Percentiles rank a stretch among this genome's conserved stretches.
Evolutionary conservation across 2,797 vertebrate genomes (phyloP).

Genomic region (Xyrichtys novacula): DNA sequence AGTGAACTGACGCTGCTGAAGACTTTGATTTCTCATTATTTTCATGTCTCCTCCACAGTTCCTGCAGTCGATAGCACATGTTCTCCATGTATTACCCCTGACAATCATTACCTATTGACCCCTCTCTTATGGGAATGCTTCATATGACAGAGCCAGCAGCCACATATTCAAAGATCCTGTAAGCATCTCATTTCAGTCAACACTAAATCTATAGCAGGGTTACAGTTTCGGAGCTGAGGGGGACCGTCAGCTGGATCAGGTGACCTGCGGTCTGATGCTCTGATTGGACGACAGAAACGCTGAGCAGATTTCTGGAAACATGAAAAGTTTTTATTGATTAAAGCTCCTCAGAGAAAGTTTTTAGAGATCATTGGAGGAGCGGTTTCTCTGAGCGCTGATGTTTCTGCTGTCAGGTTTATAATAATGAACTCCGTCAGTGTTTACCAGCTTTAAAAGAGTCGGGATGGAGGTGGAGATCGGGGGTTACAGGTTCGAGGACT

Average conservation of each 20-base stretch:
- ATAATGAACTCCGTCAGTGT: no score
- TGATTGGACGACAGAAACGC: no score
- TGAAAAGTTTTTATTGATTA: constrained; percentile 35
- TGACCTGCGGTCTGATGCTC: no score
- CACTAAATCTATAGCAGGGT: constrained; percentile 81
- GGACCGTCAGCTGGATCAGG: no score
- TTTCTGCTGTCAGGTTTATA: no score
- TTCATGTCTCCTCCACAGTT: constrained; percentile 69
- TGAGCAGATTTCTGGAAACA: constrained; percentile 40
- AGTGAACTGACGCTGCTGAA: constrained; percentile 64
- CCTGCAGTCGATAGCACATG: constrained; percentile 65
- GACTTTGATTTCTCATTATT: constrained; percentile 76
- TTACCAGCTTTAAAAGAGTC: no score
- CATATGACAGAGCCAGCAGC: constrained; percentile 70
- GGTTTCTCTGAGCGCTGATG: no score
- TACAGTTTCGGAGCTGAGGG: constrained; percentile 70
- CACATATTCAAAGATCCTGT: constrained; percentile 80
- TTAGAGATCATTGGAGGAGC: no score
- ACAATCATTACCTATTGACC: constrained; percentile 77
- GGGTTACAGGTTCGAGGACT: no score
- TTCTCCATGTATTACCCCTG: constrained; percentile 65
- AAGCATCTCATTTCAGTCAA: constrained; percentile 80
- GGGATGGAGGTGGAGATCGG: no score
- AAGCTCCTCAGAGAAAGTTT: constrained; percentile 14
- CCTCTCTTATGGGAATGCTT: constrained; percentile 79